These are phyloP conservation scores for Spilogale gracilis DNA, from an alignment of 2,113 vertebrate species.

Conservation along the genomic window DNA sequence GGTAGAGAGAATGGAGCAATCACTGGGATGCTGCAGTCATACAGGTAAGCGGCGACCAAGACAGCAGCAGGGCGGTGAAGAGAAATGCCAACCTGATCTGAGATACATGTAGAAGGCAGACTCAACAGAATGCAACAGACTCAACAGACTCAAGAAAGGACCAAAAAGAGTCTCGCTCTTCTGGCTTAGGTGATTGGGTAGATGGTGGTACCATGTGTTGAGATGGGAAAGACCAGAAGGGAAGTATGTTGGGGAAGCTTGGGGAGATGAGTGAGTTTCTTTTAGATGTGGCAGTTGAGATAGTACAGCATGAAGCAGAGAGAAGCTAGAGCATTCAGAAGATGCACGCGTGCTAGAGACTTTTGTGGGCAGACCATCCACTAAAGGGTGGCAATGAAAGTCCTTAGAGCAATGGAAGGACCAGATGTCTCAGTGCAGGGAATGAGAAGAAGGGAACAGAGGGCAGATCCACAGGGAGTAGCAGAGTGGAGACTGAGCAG, in stretches of 20 bases:
- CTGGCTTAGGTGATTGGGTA: not conserved
- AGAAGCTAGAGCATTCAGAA: not conserved
- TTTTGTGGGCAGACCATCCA: not conserved
- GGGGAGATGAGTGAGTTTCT: not conserved
- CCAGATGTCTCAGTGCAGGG: not conserved
- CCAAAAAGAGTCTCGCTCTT: not conserved
- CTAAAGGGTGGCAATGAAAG: not conserved
- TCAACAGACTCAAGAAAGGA: not conserved
- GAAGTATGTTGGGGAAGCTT: not conserved
- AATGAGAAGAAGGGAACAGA: not conserved
- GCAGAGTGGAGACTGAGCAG: not conserved
- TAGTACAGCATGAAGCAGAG: not conserved
- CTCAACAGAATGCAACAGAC: not conserved
- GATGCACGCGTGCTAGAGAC: not conserved
- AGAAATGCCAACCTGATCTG: not conserved
- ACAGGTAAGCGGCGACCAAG: not conserved
- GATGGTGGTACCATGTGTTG: not conserved
- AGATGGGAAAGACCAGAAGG: not conserved
- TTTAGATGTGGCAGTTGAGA: not conserved
- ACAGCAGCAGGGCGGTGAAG: not conserved
- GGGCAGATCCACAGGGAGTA: not conserved
- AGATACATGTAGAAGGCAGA: not conserved
- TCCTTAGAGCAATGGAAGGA: not conserved
- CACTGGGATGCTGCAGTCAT: not conserved
- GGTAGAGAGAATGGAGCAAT: not conserved